These are phyloP conservation scores for Petaurus breviceps DNA, from an alignment of 2,113 vertebrate species.

Conservation along the genomic window DNA sequence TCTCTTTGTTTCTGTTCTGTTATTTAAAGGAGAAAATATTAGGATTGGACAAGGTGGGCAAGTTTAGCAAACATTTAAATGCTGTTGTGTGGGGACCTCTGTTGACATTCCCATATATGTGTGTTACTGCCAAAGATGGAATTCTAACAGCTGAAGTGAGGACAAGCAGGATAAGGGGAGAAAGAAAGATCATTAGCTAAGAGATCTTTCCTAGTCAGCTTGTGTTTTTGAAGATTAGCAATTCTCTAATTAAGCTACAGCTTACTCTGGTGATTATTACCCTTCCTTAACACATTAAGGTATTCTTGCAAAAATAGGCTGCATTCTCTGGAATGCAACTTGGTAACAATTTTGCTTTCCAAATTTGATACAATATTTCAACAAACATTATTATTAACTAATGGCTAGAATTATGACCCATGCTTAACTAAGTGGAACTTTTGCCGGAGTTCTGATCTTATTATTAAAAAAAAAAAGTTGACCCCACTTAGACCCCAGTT, in stretches of 20 bases:
- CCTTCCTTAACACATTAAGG: neutral
- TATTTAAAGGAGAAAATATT: neutral
- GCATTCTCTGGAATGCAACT: conserved; percentile 2
- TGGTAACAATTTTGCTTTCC: neutral
- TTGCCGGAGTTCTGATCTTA: neutral
- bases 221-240: conserved; percentile 36
- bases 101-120: neutral
- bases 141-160: neutral
- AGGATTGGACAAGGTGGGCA: neutral
- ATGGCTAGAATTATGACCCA: neutral
- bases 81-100: neutral
- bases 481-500: neutral
- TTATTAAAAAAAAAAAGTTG: neutral
- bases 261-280: neutral
- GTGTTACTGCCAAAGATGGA: neutral
- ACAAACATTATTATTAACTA: neutral
- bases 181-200: neutral
- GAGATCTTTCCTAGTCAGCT: neutral
- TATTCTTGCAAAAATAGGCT: conserved; percentile 39
- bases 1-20: neutral
- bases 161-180: neutral
- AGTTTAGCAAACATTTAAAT: neutral
- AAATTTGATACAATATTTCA: neutral
- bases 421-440: neutral
- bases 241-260: neutral